A percentile compares a stretch with the other conserved stretches of the same genome.
These are phyloP conservation scores for Drosophila baimaii DNA, from an alignment of 1,140 invertebrate genomes.

Conservation along the genomic window DNA sequence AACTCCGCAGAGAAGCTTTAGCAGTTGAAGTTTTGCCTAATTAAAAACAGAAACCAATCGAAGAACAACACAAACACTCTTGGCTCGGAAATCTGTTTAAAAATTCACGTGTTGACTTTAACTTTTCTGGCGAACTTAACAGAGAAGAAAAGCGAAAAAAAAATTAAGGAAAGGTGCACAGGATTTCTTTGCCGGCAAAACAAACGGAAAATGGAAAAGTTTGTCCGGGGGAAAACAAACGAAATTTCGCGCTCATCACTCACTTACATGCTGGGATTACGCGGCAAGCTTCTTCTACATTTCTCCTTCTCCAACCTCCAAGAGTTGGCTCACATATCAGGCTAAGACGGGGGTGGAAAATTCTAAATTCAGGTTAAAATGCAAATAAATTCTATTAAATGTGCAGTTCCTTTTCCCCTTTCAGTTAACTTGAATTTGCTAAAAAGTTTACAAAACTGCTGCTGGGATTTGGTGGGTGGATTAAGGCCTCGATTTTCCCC, in stretches of 20 bases:
- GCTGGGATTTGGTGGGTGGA: slow-evolving; percentile 21
- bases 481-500: background rate
- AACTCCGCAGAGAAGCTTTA: slow-evolving; percentile 45
- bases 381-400: slow-evolving; percentile 31
- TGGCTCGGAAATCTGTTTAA: slow-evolving; percentile 3
- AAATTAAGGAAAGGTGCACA: slow-evolving; percentile 14
- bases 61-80: slow-evolving; percentile 21
- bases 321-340: slow-evolving; percentile 14
- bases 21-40: slow-evolving; percentile 49
- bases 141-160: background rate
- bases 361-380: slow-evolving; percentile 15
- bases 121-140: slow-evolving; percentile 32
- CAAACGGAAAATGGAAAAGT: slow-evolving; percentile 37
- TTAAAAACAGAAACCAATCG: slow-evolving; percentile 54
- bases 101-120: slow-evolving; percentile 68
- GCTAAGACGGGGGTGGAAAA: background rate
- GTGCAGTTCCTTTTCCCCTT: slow-evolving; percentile 14
- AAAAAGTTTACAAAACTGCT: slow-evolving; percentile 27
- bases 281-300: slow-evolving; percentile 16
- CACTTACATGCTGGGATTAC: slow-evolving; percentile 34
- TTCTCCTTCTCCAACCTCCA: background rate
- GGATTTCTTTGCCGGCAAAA: slow-evolving; percentile 9
- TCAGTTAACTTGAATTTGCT: slow-evolving; percentile 32
- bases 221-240: slow-evolving; percentile 36
- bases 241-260: slow-evolving; percentile 35